Percentiles rank a stretch among this genome's conserved stretches.
Conservation (phyloP, 2,888 invertebrate species). For the Phrixothrix hirtus region DNA sequence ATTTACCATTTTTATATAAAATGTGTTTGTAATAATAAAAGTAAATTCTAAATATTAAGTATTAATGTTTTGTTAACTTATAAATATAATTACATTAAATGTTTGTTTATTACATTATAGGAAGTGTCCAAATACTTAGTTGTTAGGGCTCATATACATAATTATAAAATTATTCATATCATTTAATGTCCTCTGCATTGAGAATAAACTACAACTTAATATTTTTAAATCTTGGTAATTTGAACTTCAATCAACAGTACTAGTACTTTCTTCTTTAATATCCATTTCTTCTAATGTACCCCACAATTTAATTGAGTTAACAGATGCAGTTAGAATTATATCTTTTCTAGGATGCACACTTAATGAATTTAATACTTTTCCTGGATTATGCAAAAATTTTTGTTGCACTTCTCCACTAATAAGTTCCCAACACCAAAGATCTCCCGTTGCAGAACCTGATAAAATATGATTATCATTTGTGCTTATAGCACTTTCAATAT, state of each 20-base stretch:
- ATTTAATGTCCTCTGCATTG: too few relatives aligned
- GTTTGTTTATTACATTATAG: too few relatives aligned
- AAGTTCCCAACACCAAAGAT: slow-evolving; percentile 87
- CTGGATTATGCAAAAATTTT: slow-evolving; percentile 59
- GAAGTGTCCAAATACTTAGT: too few relatives aligned
- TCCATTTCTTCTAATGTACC: slow-evolving; percentile 46
- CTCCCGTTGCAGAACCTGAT: slow-evolving; percentile 88
- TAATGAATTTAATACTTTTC: slow-evolving; percentile 75
- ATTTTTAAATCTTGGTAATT: background rate
- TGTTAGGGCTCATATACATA: too few relatives aligned
- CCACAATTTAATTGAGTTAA: slow-evolving; percentile 74
- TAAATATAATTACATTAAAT: too few relatives aligned
- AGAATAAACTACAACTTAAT: too few relatives aligned
- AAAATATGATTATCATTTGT: slow-evolving; percentile 83
- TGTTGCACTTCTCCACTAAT: slow-evolving; percentile 69
- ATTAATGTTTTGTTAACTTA: too few relatives aligned
- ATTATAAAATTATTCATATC: too few relatives aligned
- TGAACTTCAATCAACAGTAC: background rate
- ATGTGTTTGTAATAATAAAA: too few relatives aligned
- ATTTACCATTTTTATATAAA: too few relatives aligned
- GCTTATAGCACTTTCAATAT: slow-evolving; percentile 85
- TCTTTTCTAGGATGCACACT: slow-evolving; percentile 79
- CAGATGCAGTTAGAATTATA: slow-evolving; percentile 73
- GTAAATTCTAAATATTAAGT: too few relatives aligned
- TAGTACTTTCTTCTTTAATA: slow-evolving; percentile 10